Evolutionary conservation across 2,113 vertebrate species (phyloP).

Genomic region (Centrocercus urophasianus): DNA sequence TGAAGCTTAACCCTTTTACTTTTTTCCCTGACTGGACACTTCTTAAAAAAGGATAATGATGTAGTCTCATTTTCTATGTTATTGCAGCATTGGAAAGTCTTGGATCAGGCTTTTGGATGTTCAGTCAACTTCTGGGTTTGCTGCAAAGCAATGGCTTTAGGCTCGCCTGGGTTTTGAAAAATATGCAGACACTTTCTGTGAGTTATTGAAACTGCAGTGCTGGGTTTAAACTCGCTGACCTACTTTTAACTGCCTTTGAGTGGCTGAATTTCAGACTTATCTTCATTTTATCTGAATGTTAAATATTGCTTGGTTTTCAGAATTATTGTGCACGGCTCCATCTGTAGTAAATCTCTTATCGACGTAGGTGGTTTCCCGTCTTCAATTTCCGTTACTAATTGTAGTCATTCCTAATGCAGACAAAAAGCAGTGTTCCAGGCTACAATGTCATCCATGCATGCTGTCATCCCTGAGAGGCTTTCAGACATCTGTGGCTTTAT

Average conservation of each 20-base stretch:
- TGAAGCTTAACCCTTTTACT: constrained; percentile 53
- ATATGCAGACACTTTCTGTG: constrained; percentile 46
- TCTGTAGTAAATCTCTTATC: not conserved
- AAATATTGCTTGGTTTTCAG: constrained; percentile 39
- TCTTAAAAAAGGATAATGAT: constrained; percentile 13
- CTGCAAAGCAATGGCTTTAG: constrained; percentile 54
- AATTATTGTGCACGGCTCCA: not conserved
- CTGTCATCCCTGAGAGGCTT: not conserved
- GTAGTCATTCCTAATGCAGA: not conserved
- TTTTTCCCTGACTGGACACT: constrained; percentile 44
- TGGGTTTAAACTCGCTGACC: constrained; percentile 57
- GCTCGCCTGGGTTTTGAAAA: constrained; percentile 49
- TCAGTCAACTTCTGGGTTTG: not conserved
- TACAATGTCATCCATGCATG: not conserved
- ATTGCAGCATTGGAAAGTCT: constrained; percentile 7
- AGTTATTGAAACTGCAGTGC: constrained; percentile 29
- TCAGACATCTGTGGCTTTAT: constrained; percentile 26
- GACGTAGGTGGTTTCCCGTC: constrained; percentile 50
- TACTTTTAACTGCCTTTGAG: constrained; percentile 48
- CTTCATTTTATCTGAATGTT: constrained; percentile 37
- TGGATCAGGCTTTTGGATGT: constrained; percentile 19
- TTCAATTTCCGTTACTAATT: constrained; percentile 33
- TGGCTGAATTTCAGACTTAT: constrained; percentile 33
- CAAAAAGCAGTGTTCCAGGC: not conserved
- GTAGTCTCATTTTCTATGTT: constrained; percentile 32